Evolutionary conservation across 1,140 invertebrate species (phyloP).

Genomic region (Drosophila nebulosa): DNA sequence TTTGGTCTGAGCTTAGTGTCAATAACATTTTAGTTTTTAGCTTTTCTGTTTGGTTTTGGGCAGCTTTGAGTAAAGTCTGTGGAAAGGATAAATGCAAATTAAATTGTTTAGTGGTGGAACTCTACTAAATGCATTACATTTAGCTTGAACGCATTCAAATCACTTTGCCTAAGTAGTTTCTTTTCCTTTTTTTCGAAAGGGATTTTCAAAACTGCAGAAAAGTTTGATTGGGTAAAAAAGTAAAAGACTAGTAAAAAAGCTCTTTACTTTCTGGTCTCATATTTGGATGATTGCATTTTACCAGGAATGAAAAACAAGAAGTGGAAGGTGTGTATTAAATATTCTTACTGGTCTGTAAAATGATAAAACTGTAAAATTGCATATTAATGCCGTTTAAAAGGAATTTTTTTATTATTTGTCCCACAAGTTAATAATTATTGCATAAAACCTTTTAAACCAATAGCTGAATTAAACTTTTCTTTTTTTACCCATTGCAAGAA

Average conservation of each 20-base stretch:
- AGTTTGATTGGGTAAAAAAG: not conserved
- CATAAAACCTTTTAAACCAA: no score
- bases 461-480: no score
- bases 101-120: slow-evolving; percentile 16
- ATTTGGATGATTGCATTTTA: no score
- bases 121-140: slow-evolving; percentile 33
- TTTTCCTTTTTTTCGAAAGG: not conserved
- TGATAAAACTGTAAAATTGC: no score
- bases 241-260: no score
- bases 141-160: slow-evolving; percentile 37
- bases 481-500: not conserved
- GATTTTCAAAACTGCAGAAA: not conserved
- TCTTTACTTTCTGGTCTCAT: no score
- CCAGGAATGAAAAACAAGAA: no score
- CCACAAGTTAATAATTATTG: no score
- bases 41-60: not conserved
- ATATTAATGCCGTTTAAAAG: no score
- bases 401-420: no score
- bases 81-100: slow-evolving; percentile 39
- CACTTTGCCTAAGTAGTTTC: slow-evolving; percentile 31
- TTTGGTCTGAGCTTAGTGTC: slow-evolving; percentile 24
- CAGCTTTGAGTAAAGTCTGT: not conserved
- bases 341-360: no score
- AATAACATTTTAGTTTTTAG: slow-evolving; percentile 41
- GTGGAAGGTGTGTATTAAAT: no score